These are phyloP conservation scores for Agrotis ipsilon DNA, from an alignment of 2,888 invertebrate genomes.

Conservation along the genomic window DNA sequence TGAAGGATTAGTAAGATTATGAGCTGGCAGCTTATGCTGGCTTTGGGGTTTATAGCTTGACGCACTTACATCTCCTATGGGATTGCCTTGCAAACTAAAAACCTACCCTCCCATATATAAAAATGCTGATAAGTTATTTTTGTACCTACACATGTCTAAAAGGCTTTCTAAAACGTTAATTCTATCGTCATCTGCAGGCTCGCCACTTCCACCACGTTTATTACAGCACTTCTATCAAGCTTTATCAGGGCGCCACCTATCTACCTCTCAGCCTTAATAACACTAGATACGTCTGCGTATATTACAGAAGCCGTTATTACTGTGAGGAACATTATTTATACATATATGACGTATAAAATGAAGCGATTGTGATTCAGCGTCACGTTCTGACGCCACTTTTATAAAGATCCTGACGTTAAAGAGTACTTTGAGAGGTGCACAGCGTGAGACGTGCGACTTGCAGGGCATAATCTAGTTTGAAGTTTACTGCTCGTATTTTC, in stretches of 20 bases:
- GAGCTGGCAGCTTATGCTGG: slow-evolving; percentile 23
- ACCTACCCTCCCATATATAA: neutral
- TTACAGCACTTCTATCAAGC: slow-evolving; percentile 41
- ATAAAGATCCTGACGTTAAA: slow-evolving; percentile 57
- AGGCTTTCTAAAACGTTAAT: slow-evolving; percentile 1
- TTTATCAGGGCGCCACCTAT: slow-evolving; percentile 31
- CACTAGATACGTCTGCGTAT: slow-evolving; percentile 44
- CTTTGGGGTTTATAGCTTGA: slow-evolving; percentile 16
- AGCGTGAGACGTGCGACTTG: slow-evolving; percentile 36
- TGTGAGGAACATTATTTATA: slow-evolving; percentile 56
- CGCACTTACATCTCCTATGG: neutral
- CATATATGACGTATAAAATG: slow-evolving; percentile 69
- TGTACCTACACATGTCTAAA: neutral
- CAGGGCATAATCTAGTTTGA: slow-evolving; percentile 47
- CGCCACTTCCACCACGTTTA: slow-evolving; percentile 28
- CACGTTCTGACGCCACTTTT: slow-evolving; percentile 68
- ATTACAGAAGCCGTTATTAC: slow-evolving; percentile 55
- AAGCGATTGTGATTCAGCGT: slow-evolving; percentile 74
- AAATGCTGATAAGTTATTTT: neutral
- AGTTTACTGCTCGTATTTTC: slow-evolving; percentile 45
- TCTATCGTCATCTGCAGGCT: neutral
- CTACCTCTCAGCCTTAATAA: slow-evolving; percentile 46
- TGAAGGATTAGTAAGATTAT: slow-evolving; percentile 49
- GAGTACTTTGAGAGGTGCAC: slow-evolving; percentile 56
- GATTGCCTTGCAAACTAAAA: neutral